Conservation (phyloP, 1,140 invertebrate genomes). For the Himalopsyche phryganea region DNA sequence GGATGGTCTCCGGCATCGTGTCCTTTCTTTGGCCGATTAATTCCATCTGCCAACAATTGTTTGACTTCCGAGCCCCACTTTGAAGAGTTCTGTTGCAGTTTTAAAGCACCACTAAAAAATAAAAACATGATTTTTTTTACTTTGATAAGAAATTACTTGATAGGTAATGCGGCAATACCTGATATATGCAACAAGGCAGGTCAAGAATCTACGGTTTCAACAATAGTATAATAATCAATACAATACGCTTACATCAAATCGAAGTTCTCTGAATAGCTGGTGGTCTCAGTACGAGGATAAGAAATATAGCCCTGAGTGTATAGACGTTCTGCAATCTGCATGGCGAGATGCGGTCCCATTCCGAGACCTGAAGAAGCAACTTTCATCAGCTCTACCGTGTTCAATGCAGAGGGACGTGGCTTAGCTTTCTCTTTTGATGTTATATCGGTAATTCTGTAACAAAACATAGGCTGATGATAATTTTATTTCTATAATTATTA, state of each 20-base stretch:
- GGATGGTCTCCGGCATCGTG: constrained; percentile 97
- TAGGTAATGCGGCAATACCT: too few species aligned
- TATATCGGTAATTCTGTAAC: constrained; percentile 66
- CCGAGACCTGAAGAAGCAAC: constrained; percentile 91
- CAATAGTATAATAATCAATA: too few species aligned
- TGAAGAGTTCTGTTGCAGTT: constrained; percentile 66
- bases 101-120: constrained; percentile 62
- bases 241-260: constrained; percentile 85
- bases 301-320: constrained; percentile 95
- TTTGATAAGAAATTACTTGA: too few species aligned
- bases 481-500: too few species aligned
- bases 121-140: too few species aligned
- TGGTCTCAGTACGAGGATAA: constrained; percentile 96
- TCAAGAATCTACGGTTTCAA: too few species aligned
- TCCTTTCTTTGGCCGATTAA: constrained; percentile 85
- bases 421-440: constrained; percentile 80
- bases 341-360: constrained; percentile 94
- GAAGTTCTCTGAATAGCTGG: constrained; percentile 93
- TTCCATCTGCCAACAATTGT: constrained; percentile 55
- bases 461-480: too few species aligned
- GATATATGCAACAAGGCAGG: too few species aligned
- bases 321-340: constrained; percentile 85
- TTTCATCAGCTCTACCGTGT: constrained; percentile 95
- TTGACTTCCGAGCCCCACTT: constrained; percentile 77
- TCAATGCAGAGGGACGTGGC: constrained; percentile 83